These are phyloP conservation scores for Campylomormyrus tamandua DNA, from an alignment of 2,113 vertebrate genomes.

Conservation along the genomic window DNA sequence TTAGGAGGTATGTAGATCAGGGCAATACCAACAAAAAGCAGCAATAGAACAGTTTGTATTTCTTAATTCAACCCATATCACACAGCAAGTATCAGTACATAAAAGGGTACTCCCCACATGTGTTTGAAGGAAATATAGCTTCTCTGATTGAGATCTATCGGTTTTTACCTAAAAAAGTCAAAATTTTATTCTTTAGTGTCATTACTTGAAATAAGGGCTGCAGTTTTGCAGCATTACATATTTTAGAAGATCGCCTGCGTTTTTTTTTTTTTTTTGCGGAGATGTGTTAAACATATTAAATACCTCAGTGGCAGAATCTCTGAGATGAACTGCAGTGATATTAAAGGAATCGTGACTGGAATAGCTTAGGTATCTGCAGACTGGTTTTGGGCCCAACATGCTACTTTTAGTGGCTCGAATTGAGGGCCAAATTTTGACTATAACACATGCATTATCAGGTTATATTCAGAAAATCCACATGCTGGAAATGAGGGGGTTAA, in stretches of 20 bases:
- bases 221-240: slow-evolving; percentile 10
- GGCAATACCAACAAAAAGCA: background rate
- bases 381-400: background rate
- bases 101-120: background rate
- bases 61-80: background rate
- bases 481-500: background rate
- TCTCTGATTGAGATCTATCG: background rate
- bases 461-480: background rate
- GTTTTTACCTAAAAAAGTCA: background rate
- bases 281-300: slow-evolving; percentile 13
- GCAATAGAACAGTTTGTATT: background rate
- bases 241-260: background rate
- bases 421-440: background rate
- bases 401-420: background rate
- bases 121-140: background rate
- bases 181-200: background rate
- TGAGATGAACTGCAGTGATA: background rate
- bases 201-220: background rate
- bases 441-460: background rate
- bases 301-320: background rate
- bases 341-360: background rate
- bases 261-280: background rate
- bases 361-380: background rate
- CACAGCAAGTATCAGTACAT: background rate
- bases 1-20: background rate